Conservation (phyloP, 2,113 vertebrate genomes). For the Otocyon megalotis region DNA sequence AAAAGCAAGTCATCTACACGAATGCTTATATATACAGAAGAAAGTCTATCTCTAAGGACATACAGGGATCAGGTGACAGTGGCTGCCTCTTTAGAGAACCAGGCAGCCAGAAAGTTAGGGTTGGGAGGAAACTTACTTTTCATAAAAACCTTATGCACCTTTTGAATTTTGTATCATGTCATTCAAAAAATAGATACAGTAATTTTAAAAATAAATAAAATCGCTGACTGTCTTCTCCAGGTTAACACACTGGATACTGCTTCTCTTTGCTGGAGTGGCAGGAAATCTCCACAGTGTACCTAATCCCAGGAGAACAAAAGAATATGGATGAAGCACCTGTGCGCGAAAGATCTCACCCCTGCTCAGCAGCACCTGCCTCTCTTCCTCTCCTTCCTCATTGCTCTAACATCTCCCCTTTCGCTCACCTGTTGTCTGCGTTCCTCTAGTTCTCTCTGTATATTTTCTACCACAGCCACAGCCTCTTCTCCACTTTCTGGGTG, state of each 20-base stretch:
- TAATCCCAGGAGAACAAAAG: slow-evolving; percentile 77
- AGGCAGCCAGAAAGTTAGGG: background rate
- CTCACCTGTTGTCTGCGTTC: slow-evolving; percentile 76
- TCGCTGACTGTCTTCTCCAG: slow-evolving; percentile 69
- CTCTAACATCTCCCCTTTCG: background rate
- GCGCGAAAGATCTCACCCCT: slow-evolving; percentile 5
- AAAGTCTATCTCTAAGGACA: background rate
- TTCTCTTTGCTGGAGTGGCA: slow-evolving; percentile 69
- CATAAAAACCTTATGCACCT: slow-evolving; percentile 64
- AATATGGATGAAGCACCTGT: slow-evolving; percentile 56
- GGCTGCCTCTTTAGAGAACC: slow-evolving; percentile 12
- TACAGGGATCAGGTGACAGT: background rate
- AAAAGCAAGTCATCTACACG: background rate
- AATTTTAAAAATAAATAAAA: slow-evolving; percentile 67
- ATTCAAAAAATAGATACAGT: slow-evolving; percentile 55
- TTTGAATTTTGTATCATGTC: slow-evolving; percentile 72
- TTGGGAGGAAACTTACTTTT: slow-evolving; percentile 67
- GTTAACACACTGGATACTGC: slow-evolving; percentile 69
- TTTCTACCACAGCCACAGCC: slow-evolving; percentile 80
- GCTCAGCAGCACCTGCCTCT: slow-evolving; percentile 42
- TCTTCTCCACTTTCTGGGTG: slow-evolving; percentile 80
- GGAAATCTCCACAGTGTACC: slow-evolving; percentile 68
- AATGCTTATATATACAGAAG: background rate
- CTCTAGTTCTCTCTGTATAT: slow-evolving; percentile 74
- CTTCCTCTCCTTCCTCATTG: slow-evolving; percentile 32